Conservation (phyloP, 2,113 vertebrate genomes). For the Ciconia maguari region DNA sequence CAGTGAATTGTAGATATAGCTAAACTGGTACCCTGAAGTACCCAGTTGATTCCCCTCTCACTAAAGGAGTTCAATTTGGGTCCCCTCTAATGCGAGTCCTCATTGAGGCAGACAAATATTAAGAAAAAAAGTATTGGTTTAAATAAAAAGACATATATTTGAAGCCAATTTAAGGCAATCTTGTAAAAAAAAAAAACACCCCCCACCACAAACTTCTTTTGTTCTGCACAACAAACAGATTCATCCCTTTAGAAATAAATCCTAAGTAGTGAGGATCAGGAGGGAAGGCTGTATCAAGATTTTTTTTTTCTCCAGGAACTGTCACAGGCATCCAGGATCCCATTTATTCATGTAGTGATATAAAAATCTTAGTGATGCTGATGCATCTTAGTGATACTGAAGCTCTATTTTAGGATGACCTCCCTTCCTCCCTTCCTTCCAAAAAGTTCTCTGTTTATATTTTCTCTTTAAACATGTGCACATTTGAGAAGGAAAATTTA, state of each 20-base stretch:
- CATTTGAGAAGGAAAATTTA: not conserved
- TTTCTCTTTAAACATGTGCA: not conserved
- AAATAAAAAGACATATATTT: not conserved
- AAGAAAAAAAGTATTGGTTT: not conserved
- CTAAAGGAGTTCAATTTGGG: not conserved
- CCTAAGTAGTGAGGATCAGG: not conserved
- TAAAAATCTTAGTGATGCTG: not conserved
- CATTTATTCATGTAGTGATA: not conserved
- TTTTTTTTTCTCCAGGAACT: not conserved
- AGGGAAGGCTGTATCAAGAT: not conserved
- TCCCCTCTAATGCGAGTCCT: not conserved
- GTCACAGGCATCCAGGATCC: not conserved
- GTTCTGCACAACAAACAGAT: not conserved
- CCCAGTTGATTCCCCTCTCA: not conserved
- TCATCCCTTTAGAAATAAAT: not conserved
- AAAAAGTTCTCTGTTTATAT: not conserved
- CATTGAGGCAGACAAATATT: not conserved
- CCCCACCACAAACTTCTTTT: not conserved
- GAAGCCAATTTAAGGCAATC: not conserved
- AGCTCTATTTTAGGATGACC: not conserved
- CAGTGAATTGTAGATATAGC: not conserved
- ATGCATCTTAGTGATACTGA: not conserved
- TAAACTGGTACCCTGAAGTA: not conserved
- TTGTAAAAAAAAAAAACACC: not conserved
- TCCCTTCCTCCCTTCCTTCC: not conserved